These are phyloP conservation scores for Cinclus cinclus DNA, from an alignment of 2,113 vertebrate genomes.

Conservation along the genomic window DNA sequence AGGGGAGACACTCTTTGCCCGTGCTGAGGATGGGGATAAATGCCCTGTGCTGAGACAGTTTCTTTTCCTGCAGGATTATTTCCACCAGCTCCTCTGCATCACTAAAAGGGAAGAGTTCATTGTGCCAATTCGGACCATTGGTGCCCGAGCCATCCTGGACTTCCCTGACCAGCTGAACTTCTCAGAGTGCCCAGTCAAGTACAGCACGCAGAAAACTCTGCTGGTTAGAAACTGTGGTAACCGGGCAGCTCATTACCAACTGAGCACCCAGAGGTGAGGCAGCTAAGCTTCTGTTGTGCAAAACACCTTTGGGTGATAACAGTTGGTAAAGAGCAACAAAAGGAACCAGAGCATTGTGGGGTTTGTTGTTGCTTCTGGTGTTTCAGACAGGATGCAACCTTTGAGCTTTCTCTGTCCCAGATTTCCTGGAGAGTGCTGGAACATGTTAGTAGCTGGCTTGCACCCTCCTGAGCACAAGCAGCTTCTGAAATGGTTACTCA, in stretches of 20 bases:
- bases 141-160: slow-evolving; percentile 81
- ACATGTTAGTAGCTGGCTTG: background rate
- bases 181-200: slow-evolving; percentile 78
- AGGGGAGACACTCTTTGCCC: background rate
- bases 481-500: too few species aligned
- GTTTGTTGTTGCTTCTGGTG: background rate
- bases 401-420: background rate
- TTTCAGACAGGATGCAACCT: background rate
- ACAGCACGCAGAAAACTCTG: slow-evolving; percentile 78
- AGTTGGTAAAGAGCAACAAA: background rate
- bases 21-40: background rate
- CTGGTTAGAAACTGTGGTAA: background rate
- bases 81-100: slow-evolving; percentile 78
- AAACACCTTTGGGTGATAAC: background rate
- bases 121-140: slow-evolving; percentile 80
- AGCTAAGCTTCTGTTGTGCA: background rate
- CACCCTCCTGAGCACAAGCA: background rate
- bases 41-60: background rate
- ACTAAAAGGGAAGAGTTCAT: slow-evolving; percentile 84
- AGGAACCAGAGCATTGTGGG: background rate
- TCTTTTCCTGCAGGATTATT: slow-evolving; percentile 80
- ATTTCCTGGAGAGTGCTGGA: background rate
- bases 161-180: slow-evolving; percentile 82
- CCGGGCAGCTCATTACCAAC: slow-evolving; percentile 61
- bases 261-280: slow-evolving; percentile 76